These are phyloP conservation scores for Halocynthia aurantium DNA, from an alignment of 23 tunicate genomes.

Conservation along the genomic window DNA sequence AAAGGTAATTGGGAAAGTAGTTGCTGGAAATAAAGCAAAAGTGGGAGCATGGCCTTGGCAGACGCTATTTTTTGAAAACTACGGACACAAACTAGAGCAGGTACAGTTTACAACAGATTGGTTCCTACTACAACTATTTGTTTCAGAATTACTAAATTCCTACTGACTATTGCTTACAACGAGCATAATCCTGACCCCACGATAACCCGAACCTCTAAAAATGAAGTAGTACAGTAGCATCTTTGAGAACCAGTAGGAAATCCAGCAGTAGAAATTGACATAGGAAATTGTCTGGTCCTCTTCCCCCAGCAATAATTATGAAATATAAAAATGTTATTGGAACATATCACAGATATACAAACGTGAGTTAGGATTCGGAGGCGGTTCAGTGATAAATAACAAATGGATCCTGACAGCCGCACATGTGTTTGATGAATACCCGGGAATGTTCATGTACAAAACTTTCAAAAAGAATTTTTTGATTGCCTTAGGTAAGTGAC, in stretches of 20 bases:
- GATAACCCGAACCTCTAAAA: no score
- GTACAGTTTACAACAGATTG: neutral
- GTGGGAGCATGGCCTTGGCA: conserved; percentile 29
- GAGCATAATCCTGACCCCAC: no score
- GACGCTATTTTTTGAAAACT: conserved; percentile 3
- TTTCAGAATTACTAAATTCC: no score
- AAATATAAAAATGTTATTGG: no score
- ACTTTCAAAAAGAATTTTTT: conserved; percentile 14
- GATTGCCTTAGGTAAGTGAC: conserved; percentile 4
- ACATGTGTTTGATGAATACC: conserved; percentile 10
- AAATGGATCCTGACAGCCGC: conserved; percentile 21
- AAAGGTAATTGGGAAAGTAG: conserved; percentile 1
- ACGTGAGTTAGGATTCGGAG: conserved; percentile 9
- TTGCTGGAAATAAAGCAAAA: conserved; percentile 19
- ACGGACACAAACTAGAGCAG: conserved; percentile 5
- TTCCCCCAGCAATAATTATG: no score
- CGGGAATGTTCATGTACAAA: neutral
- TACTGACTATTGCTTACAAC: no score
- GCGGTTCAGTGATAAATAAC: conserved; percentile 20
- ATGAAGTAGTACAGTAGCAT: no score
- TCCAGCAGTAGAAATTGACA: no score
- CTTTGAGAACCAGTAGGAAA: no score
- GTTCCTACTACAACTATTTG: no score
- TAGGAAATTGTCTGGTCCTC: no score
- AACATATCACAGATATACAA: conserved; percentile 12